phyloP scores from a whole-genome alignment of 2,113 vertebrate species.

The Microcebus jonahi region DNA sequence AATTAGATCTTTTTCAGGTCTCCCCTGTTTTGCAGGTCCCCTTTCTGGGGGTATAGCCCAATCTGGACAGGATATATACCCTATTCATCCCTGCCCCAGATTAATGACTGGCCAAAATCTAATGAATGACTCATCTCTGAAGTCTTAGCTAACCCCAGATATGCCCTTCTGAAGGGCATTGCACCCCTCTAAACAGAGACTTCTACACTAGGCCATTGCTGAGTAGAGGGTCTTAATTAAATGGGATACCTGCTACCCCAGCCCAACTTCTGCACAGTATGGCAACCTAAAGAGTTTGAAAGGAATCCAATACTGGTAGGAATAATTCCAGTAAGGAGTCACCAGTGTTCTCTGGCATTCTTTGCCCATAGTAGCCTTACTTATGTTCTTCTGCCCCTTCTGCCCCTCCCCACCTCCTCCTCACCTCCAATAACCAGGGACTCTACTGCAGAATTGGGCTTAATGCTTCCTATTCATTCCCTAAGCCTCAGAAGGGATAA shows the following conservation, averaged over 20 bases:
- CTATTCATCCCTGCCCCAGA: background rate
- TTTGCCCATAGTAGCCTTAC: background rate
- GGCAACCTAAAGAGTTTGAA: background rate
- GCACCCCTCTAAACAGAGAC: background rate
- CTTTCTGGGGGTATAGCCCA: background rate
- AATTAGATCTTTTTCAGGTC: background rate
- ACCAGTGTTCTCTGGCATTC: background rate
- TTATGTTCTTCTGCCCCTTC: background rate
- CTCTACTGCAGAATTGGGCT: slow-evolving; percentile 41
- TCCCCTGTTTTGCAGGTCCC: background rate
- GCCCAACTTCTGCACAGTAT: background rate
- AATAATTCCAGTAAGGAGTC: background rate
- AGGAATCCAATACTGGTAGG: background rate
- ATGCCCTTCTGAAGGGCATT: background rate
- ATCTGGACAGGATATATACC: background rate
- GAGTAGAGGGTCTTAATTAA: background rate
- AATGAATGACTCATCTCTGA: background rate
- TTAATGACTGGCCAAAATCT: background rate
- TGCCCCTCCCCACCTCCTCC: background rate
- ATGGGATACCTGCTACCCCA: background rate
- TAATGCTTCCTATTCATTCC: slow-evolving; percentile 71
- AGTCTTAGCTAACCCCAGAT: background rate
- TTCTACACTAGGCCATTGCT: background rate
- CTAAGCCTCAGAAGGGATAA: slow-evolving; percentile 66
- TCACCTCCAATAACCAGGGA: slow-evolving; percentile 36